Base-by-base conservation (phyloP, 2,888 invertebrate genomes). In the Pristionchus fissidentatus region DNA sequence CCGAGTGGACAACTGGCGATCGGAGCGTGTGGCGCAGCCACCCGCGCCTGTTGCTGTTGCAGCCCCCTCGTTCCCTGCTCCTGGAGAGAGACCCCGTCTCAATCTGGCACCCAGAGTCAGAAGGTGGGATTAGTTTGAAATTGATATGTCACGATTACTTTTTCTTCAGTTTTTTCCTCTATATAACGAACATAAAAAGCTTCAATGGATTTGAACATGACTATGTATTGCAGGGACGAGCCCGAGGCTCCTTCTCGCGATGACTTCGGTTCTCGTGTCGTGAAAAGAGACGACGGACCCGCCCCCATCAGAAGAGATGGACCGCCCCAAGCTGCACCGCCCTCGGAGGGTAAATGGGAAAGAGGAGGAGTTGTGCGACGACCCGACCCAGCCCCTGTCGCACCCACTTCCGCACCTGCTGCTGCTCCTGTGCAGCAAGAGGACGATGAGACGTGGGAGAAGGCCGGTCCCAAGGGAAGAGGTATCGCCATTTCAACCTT, bases 271-370 rank as follows among this genome's bases (percentile, higher is more conserved):
- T 26, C 55, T 79, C 60, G 80, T 60, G 22, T 43, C 3, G 46
- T 81, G 32, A 80, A 81, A 62, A 81, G 80, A 62, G 80, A 81
- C 15, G 80, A 81, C 26, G n/a, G n/a, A n/a, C 52, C 35, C n/a
- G 32, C 52, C 62, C 62, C 80, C 32, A 19, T 35, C 8, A 32
- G 80, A 3, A 43, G 62, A 62, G 62, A 60, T 3, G 43, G n/a
- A 3, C 80, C 62, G 22, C 0, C 55, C 38, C 79, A 35, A 38
- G 57, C 80, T 22, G 15, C 62, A 19, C 29, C 26, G 4, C 32
- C 60, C n/a, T 10, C 7, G 5, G 80, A 60, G 22, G 80, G 80
- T 10, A 62, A 22, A 35, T 81, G 80, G 80, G 80, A 81, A 38
- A 81, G 80, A 62, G 80, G 80, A 46, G 62, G 32, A 46, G 55